phyloP scores from a whole-genome alignment of 2,888 invertebrate species.

The Dascillus cervinus region DNA sequence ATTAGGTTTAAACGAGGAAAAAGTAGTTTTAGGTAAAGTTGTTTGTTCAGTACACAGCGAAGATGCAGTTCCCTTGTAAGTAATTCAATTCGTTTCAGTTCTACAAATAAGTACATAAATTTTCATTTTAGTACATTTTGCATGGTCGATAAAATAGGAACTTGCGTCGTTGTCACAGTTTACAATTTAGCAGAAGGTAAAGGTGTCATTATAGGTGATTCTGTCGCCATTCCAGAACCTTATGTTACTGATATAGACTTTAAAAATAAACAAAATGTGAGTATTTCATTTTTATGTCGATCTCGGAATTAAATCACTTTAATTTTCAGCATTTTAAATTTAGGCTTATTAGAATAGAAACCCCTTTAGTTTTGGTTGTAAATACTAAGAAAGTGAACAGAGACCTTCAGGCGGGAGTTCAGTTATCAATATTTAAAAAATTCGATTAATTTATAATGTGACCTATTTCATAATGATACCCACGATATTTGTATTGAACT shows the following conservation, averaged over 20 bases:
- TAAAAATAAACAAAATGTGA: conserved; percentile 49
- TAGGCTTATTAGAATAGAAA: conserved; percentile 69
- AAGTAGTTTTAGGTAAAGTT: conserved; percentile 68
- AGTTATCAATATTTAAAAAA: conserved; percentile 59
- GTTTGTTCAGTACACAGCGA: conserved; percentile 72
- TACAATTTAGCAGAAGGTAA: conserved; percentile 78
- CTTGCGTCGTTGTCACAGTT: conserved; percentile 67
- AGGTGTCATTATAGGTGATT: conserved; percentile 79
- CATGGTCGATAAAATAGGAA: conserved; percentile 63
- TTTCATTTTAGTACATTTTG: conserved; percentile 65
- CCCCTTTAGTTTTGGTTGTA: conserved; percentile 64
- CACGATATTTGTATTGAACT: conserved; percentile 4
- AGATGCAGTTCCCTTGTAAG: conserved; percentile 73
- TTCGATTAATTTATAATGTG: conserved; percentile 46
- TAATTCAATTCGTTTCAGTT: too few relatives aligned
- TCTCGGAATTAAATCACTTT: too few relatives aligned
- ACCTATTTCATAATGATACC: too few relatives aligned
- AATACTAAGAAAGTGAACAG: conserved; percentile 68
- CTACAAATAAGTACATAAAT: too few relatives aligned
- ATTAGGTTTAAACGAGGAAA: conserved; percentile 58
- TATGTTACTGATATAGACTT: conserved; percentile 53
- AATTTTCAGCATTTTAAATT: conserved; percentile 59
- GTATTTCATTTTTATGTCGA: conserved; percentile 19
- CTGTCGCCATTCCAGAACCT: conserved; percentile 75
- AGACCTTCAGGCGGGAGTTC: conserved; percentile 57